Evolutionary conservation across 2,113 vertebrate species (phyloP).

Genomic region (Cochlearius cochlearius): DNA sequence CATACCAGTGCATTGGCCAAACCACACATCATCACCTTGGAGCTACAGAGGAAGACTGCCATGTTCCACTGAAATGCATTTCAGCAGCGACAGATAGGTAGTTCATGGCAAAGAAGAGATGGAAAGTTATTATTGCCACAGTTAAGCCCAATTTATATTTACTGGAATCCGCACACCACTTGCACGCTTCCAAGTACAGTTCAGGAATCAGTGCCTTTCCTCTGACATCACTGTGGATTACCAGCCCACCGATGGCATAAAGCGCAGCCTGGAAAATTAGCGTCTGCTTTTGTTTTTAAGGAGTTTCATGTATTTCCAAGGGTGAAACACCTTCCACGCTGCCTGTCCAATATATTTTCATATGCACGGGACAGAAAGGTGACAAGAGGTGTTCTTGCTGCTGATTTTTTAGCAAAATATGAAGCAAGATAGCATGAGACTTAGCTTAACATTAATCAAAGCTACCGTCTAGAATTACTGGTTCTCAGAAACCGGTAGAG

Average conservation of each 20-base stretch:
- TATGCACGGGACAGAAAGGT: neutral
- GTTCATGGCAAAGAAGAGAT: neutral
- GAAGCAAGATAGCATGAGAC: neutral
- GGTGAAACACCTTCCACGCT: neutral
- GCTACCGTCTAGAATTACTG: neutral
- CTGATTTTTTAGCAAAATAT: neutral
- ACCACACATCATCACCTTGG: slow-evolving; percentile 35
- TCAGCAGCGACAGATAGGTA: neutral
- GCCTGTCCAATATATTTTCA: neutral
- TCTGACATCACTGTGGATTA: neutral
- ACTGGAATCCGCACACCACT: neutral
- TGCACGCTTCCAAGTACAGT: neutral
- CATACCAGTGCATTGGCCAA: neutral
- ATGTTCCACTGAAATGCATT: neutral
- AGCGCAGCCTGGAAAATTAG: neutral
- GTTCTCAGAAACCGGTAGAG: neutral
- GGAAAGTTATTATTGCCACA: slow-evolving; percentile 9
- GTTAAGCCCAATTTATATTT: neutral
- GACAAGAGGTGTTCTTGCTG: neutral
- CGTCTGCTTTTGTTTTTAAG: neutral
- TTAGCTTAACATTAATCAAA: neutral
- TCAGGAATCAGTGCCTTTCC: neutral
- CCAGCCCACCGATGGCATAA: neutral
- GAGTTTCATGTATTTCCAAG: neutral
- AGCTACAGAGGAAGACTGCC: neutral